Percentiles rank a stretch among this genome's conserved stretches.
Conservation (phyloP, 92 coral and sea anemone species). For the Isaurus tuberculatus region DNA sequence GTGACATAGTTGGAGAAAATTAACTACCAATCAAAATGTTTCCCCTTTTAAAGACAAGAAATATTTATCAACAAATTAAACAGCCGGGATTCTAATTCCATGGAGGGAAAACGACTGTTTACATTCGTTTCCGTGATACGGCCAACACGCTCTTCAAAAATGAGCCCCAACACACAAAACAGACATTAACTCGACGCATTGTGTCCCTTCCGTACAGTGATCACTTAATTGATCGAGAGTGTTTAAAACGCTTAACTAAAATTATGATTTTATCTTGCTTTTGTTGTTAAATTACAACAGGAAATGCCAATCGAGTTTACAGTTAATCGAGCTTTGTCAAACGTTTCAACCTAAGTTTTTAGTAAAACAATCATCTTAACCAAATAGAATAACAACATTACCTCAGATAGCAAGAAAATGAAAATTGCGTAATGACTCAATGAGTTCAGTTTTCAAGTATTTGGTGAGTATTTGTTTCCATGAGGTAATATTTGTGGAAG, state of each 20-base stretch:
- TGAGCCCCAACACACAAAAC: neutral
- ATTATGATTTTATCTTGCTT: neutral
- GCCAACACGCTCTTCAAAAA: neutral
- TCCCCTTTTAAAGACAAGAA: neutral
- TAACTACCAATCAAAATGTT: neutral
- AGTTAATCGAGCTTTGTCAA: neutral
- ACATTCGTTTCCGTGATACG: neutral
- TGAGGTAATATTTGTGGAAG: no score
- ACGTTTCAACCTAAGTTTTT: neutral
- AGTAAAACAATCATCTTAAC: no score
- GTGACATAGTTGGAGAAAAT: neutral
- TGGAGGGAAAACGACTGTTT: neutral
- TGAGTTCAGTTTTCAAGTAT: neutral
- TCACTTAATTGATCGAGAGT: neutral
- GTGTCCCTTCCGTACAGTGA: slow-evolving; percentile 13
- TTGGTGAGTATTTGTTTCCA: no score
- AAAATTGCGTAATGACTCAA: neutral
- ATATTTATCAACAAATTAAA: neutral
- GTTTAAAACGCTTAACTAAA: neutral
- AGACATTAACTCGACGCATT: slow-evolving; percentile 16
- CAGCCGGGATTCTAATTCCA: no score
- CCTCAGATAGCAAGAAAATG: neutral
- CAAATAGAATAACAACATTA: neutral
- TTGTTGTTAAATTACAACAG: slow-evolving; percentile 9
- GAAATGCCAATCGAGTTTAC: slow-evolving; percentile 25